Evolutionary conservation across 2,888 invertebrate genomes (phyloP), one percentile per base, ranked within the genome.

Genomic region (Caenorhabditis sulstoni): DNA sequence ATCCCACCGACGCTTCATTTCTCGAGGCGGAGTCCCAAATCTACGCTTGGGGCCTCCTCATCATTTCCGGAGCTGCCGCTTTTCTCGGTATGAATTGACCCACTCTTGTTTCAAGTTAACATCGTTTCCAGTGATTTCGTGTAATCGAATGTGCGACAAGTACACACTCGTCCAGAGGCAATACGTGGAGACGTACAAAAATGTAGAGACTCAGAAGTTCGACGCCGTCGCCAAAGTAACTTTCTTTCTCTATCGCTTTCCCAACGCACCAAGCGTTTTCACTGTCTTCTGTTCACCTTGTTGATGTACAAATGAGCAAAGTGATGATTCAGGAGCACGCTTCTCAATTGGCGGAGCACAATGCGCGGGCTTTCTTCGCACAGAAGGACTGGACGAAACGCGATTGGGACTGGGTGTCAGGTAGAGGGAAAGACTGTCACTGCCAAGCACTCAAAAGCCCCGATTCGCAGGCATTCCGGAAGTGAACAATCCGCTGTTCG

Each of bases 391-490:
- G 85, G 83, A 68, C 80, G n/a, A 88, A 88, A 59, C 78, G 78
- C 37, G 88, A 88, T 64, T 88, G 88, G 88, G 88, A 88, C 75
- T 83, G 86, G 84, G 86, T 86, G 16, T 82, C 82, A 14, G 82
- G 81, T 79, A 41, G 29, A 29, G 29, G 29, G 29, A 29, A 29
- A 3, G 29, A 29, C n/a, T n/a, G n/a, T n/a, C n/a, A n/a, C n/a
- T n/a, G n/a, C n/a, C n/a, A n/a, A n/a, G n/a, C n/a, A n/a, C n/a
- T n/a, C n/a, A 29, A 29, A 37, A 55, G 47, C 20, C 1, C 52
- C n/a, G 22, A 23, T 44, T 44, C 11, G 39, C 57, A 79, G 81
- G 82, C 11, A 81, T 84, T 20, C 70, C 84, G 1, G 84, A 84
- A 62, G 74, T 84, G 55, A 84, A 82, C 62, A 85, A 85, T 67